phyloP scores from a whole-genome alignment of 2,888 invertebrate genomes.

The Galerucella nymphaeae region DNA sequence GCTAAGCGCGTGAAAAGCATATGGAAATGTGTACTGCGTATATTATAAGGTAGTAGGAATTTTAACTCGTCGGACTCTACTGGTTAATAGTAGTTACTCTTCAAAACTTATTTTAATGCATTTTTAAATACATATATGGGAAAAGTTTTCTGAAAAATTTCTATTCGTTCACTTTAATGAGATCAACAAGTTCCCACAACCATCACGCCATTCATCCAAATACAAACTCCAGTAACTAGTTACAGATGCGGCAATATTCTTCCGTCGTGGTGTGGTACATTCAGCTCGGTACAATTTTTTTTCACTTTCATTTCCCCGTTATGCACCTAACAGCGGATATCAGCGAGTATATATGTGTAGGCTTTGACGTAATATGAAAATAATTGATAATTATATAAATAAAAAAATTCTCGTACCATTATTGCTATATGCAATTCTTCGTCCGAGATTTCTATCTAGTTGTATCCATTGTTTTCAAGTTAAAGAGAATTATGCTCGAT shows the following conservation, averaged over 20 bases:
- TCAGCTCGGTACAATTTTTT: not conserved
- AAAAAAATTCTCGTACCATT: slow-evolving; percentile 34
- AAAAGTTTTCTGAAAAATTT: not conserved
- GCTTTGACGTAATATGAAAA: slow-evolving; percentile 46
- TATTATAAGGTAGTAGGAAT: too few relatives aligned
- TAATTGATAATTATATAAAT: slow-evolving; percentile 49
- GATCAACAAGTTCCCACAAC: slow-evolving; percentile 3
- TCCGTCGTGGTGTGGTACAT: slow-evolving; percentile 5
- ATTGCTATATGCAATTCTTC: slow-evolving; percentile 20
- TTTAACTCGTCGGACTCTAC: too few relatives aligned
- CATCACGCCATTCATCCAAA: not conserved
- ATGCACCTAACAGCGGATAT: slow-evolving; percentile 24
- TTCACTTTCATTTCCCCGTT: slow-evolving; percentile 15
- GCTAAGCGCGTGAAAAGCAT: too few relatives aligned
- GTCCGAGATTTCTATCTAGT: slow-evolving; percentile 41
- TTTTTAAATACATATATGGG: not conserved
- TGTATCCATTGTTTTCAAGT: slow-evolving; percentile 39
- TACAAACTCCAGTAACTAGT: not conserved
- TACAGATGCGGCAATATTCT: not conserved
- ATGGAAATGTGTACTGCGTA: too few relatives aligned
- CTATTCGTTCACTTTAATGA: not conserved
- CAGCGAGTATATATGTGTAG: slow-evolving; percentile 36
- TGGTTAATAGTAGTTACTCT: not conserved
- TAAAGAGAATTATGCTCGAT: slow-evolving; percentile 37
- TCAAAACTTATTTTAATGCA: not conserved